phyloP scores from a whole-genome alignment of 1,140 invertebrate species.

The Drosophila ambigua region DNA sequence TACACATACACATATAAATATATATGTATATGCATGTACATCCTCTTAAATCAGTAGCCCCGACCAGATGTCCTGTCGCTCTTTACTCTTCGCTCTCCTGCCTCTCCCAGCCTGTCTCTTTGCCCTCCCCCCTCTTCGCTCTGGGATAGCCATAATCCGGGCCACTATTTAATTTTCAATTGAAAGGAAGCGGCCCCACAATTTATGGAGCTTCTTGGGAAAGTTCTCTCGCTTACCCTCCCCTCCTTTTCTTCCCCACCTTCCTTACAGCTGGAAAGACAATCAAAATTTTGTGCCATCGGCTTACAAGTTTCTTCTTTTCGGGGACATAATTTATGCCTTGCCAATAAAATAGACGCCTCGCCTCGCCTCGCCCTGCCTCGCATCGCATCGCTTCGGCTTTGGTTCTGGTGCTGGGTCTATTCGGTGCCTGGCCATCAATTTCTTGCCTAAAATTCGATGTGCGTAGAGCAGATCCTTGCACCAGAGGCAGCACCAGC shows the following conservation, averaged over 20 bases:
- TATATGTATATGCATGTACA: no score
- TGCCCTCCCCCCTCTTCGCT: no score
- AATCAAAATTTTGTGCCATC: conserved; percentile 71
- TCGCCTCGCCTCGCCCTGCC: conserved; percentile 34
- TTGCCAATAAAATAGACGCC: conserved; percentile 70
- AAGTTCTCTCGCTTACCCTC: background rate
- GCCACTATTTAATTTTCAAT: conserved; percentile 79
- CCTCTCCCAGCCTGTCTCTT: background rate
- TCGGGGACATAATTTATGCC: conserved; percentile 66
- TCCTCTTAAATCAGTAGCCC: conserved; percentile 63
- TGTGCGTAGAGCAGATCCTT: conserved; percentile 54
- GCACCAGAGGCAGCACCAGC: conserved; percentile 27
- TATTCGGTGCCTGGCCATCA: conserved; percentile 45
- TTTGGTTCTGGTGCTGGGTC: conserved; percentile 9
- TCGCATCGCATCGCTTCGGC: no score
- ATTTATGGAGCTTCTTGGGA: conserved; percentile 56
- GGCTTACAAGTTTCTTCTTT: conserved; percentile 70
- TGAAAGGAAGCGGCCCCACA: conserved; percentile 46
- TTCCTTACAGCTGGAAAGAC: conserved; percentile 34
- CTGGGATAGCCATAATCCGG: conserved; percentile 61
- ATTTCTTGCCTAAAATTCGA: conserved; percentile 65
- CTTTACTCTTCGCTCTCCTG: conserved; percentile 1
- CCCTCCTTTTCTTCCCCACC: no score
- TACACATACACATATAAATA: no score
- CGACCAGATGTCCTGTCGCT: conserved; percentile 42